Evolutionary conservation across 2,797 vertebrate species (phyloP), one percentile per base, ranked within the genome.

Genomic region (Fundulus diaphanus): DNA sequence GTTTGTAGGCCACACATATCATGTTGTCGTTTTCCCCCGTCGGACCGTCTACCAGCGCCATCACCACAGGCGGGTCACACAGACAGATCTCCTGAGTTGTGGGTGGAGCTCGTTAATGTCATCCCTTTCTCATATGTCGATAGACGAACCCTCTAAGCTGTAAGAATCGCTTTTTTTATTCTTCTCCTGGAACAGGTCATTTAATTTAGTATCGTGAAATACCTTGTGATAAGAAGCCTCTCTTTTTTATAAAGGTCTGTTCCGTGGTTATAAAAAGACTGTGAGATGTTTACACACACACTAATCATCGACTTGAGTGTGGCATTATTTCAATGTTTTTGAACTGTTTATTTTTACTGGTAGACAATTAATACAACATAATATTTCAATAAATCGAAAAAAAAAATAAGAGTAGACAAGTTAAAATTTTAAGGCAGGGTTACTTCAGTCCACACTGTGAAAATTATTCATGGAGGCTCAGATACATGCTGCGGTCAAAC

Each of bases 1-100:
- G 98, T 52, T 96, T 97, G 90, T 99, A 99, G 0, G 97, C 98
- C 85, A 99, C 98, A 16, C 98, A 99, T 90, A 99, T 99, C 95
- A 98, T 97, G 81, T 99, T 99, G 95, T 99, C 97, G 5, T 97
- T 98, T 76, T 99, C 98, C 40, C 96, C 97, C 0, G 96, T 96
- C 0, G 98, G 97, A 6, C 98, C 98, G 3, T 99, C 98, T 73
- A 99, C 97, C 77, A 99, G 91, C 0, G 98, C 95, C 98, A 99
- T 97, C 90, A 99, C 95, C 68, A 94, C 89, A 0, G 98, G 97
- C 2, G 96, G 92, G 91, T 99, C 98, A 3, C 97, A 98, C 88
- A 99, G 94, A 82, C 98, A 99, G 93, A 99, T 99, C 92, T 99
- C 98, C 98, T 99, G n/a, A 68, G 6, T 46, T 59, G n/a, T 0